Base-by-base conservation (phyloP, 1,140 invertebrate species). In the Drosophila arawakana region DNA sequence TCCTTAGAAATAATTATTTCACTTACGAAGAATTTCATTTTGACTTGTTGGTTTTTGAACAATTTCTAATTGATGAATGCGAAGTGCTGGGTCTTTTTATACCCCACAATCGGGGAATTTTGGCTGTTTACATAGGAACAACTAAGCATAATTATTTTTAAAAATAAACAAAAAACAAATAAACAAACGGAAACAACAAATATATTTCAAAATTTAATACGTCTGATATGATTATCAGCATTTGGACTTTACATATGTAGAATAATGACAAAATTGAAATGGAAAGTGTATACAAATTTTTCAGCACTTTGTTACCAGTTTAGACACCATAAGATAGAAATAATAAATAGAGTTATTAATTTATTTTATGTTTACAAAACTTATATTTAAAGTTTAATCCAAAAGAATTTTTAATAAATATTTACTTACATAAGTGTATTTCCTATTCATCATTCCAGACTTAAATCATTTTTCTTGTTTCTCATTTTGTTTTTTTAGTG, bases 21-120 rank as follows among this genome's bases (percentile, higher is more conserved):
- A 57, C 78, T 80, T 73, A 80, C 78, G 35, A 80, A 61, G 73
- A 80, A 80, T 76, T 80, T 80, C 78, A 80, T 80, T 34, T 76
- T 76, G 44, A 11, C 54, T 62, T 18, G 9, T 61, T 55, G 43
- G 2, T 63, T 54, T 21, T 34, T 35, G 59, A 59, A 66, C 39
- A 35, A 55, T 25, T 73, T 76, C 57, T 76, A 60, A 81, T 43
- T 62, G 7, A 37, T 10, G 9, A 11, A 8, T 0, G 43, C 0
- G 6, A n/a, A 18, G 5, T 10, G 61, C 1, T 41, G 21, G 9
- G 18, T 15, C 67, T 18, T 67, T 81, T 67, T 81, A 78, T 78
- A 78, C n/a, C 7, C 30, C 43, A 2, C 3, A 37, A 34, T 44
- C 35, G 11, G 18, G 9, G 15, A 2, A 43, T 18, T 37, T 30